These are phyloP conservation scores for Meriones psammophilus DNA, from an alignment of 2,797 vertebrate genomes.

Conservation along the genomic window DNA sequence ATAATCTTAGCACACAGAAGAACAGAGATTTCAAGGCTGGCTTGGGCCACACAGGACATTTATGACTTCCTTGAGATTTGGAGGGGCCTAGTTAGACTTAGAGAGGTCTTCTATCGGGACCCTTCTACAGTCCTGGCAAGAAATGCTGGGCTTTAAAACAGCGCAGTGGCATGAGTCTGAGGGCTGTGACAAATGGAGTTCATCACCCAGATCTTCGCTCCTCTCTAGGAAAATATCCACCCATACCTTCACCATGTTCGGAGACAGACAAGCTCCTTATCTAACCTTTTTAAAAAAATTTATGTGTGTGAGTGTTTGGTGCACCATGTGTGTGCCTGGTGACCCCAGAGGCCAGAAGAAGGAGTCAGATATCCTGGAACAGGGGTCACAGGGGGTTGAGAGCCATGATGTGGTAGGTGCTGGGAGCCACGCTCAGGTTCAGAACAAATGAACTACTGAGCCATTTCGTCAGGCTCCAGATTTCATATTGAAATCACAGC, in stretches of 20 bases:
- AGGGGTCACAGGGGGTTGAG: background rate
- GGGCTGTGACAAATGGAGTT: background rate
- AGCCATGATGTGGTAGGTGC: background rate
- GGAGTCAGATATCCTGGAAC: background rate
- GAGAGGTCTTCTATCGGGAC: background rate
- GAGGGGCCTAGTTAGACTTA: background rate
- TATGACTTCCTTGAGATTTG: background rate
- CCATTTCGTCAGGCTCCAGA: background rate
- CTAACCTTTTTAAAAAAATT: background rate
- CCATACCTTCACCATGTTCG: background rate
- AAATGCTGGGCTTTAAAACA: background rate
- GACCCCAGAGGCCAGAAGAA: background rate
- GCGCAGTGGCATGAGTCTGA: background rate
- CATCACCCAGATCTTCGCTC: background rate
- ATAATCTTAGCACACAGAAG: background rate
- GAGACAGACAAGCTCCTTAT: background rate
- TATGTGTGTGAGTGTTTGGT: background rate
- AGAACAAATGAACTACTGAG: background rate
- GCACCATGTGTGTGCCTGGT: too few species aligned
- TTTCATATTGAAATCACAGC: background rate
- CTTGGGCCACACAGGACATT: background rate
- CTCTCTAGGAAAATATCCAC: background rate
- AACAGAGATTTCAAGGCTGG: background rate
- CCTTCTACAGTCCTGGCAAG: background rate
- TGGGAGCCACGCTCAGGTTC: background rate